Evolutionary conservation across 2,113 vertebrate genomes (phyloP).

Genomic region (Ovibos moschatus): DNA sequence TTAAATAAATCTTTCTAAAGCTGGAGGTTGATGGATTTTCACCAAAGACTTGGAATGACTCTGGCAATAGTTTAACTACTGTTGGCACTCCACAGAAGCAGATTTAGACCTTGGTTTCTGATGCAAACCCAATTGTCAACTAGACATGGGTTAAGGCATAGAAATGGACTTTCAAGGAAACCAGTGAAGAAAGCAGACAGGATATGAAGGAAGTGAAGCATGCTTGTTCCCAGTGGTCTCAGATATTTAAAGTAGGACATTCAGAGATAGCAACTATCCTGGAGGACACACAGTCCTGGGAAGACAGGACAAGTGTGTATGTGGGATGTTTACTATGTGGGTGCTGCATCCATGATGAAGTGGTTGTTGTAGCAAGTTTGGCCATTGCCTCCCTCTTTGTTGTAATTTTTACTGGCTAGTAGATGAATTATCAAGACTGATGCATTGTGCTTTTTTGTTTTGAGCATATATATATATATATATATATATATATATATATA

Average conservation of each 20-base stretch:
- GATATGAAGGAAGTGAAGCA: not conserved
- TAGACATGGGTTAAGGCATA: not conserved
- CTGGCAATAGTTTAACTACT: not conserved
- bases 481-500: not conserved
- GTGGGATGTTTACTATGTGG: accelerated
- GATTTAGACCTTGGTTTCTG: not conserved
- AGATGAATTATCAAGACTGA: not conserved
- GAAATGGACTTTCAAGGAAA: not conserved
- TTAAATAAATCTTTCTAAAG: not conserved
- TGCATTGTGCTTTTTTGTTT: not conserved
- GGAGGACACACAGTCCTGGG: not conserved
- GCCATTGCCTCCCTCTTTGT: not conserved
- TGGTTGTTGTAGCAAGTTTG: not conserved
- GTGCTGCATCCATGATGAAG: not conserved
- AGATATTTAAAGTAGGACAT: not conserved
- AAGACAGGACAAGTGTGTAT: not conserved
- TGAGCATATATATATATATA: not conserved
- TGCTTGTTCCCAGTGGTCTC: too few relatives aligned
- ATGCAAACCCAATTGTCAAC: not conserved
- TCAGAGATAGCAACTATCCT: accelerated
- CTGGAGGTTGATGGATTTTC: not conserved
- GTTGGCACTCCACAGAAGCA: not conserved
- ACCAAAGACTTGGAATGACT: not conserved
- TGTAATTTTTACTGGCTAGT: not conserved
- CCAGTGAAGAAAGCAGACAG: not conserved